A percentile compares a stretch with the other conserved stretches of the same genome.
Conservation (phyloP, 2,888 invertebrate genomes). For the Blomia tropicalis region DNA sequence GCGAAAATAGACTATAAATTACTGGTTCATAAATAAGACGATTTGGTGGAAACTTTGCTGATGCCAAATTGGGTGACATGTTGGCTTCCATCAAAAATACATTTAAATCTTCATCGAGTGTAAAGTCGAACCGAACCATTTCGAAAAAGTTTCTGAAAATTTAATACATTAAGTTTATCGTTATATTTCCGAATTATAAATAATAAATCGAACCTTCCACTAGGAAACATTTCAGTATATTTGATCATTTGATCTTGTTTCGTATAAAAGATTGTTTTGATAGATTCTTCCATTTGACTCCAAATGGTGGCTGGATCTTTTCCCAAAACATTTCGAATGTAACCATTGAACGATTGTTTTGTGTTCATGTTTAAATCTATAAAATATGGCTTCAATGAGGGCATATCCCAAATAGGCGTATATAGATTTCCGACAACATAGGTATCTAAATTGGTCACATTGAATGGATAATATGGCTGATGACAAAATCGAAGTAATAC, state of each 20-base stretch:
- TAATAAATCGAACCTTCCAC: neutral
- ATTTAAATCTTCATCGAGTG: conserved; percentile 66
- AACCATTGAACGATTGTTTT: conserved; percentile 69
- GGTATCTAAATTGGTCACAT: conserved; percentile 57
- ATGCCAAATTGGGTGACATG: conserved; percentile 93
- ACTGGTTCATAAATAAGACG: conserved; percentile 74
- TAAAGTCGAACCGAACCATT: conserved; percentile 81
- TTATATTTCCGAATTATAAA: neutral
- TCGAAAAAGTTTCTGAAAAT: conserved; percentile 57
- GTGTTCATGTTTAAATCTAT: conserved; percentile 51
- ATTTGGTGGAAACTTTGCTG: conserved; percentile 78
- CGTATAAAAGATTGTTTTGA: conserved; percentile 46
- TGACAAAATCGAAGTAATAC: conserved; percentile 79
- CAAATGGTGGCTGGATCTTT: conserved; percentile 58
- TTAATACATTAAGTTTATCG: neutral
- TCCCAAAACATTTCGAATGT: conserved; percentile 34
- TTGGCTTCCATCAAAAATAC: conserved; percentile 87
- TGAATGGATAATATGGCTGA: conserved; percentile 60
- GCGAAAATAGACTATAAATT: conserved; percentile 52
- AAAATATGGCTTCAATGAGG: conserved; percentile 36
- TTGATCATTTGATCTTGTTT: conserved; percentile 51
- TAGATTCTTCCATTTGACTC: conserved; percentile 60
- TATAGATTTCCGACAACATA: conserved; percentile 91
- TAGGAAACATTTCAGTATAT: neutral
- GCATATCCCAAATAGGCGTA: conserved; percentile 65